Evolutionary conservation across 2,797 vertebrate species (phyloP).

Genomic region (Melanotaenia maccullochi): DNA sequence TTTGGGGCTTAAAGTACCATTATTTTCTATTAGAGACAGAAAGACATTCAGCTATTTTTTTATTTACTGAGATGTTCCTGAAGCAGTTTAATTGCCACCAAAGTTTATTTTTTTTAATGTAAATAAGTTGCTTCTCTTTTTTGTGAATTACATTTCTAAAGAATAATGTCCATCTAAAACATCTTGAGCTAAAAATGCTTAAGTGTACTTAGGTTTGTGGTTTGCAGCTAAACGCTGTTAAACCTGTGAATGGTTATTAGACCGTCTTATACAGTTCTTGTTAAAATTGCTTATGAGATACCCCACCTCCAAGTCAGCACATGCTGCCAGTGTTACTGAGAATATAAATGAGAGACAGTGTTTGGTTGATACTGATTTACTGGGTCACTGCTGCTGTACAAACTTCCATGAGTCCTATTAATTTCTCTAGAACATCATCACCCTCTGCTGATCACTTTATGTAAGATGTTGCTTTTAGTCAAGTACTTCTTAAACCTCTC

Average conservation of each 20-base stretch:
- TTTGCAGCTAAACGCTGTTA: no score
- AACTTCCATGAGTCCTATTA: not conserved
- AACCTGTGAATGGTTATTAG: no score
- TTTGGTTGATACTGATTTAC: not conserved
- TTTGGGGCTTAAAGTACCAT: no score
- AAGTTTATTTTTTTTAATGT: not conserved
- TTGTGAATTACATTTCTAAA: not conserved
- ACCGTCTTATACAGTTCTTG: no score
- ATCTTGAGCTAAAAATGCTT: not conserved
- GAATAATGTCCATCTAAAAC: not conserved
- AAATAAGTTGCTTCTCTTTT: not conserved
- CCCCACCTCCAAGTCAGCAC: no score
- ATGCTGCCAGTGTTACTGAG: no score
- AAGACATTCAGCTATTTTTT: no score
- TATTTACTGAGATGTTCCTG: no score
- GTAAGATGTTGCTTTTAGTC: not conserved
- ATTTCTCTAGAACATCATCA: not conserved
- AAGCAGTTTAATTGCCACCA: no score
- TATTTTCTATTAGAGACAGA: no score
- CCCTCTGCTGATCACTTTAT: constrained; percentile 38
- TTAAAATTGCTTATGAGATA: no score
- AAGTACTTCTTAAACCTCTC: not conserved
- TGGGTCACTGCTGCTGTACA: not conserved
- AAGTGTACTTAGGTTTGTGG: not conserved
- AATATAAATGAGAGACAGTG: not conserved